Percentiles rank a stretch among this genome's conserved stretches.
Conservation (phyloP, 2,797 vertebrate genomes). For the Synanceia verrucosa region DNA sequence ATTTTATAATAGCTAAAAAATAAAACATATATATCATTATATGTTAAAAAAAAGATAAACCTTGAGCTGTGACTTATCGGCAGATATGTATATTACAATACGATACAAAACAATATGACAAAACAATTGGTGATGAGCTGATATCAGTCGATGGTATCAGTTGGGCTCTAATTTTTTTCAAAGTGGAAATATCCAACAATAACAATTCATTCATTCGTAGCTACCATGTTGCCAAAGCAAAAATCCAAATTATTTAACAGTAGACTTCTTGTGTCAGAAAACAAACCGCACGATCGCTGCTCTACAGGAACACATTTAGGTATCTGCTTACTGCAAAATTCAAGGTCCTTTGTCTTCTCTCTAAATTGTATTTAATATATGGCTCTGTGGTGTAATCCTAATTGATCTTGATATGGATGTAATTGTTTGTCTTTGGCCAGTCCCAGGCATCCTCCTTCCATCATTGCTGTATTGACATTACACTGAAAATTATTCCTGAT, state of each 20-base stretch:
- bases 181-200: not conserved
- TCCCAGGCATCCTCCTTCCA: not conserved
- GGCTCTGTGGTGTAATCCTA: not conserved
- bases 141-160: not conserved
- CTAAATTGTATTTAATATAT: not conserved
- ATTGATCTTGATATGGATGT: not conserved
- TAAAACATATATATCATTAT: too few relatives aligned
- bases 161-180: not conserved
- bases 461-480: not conserved
- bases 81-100: not conserved
- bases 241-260: not conserved
- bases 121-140: not conserved
- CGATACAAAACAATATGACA: not conserved
- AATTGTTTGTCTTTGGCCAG: not conserved
- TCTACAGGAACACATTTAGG: not conserved
- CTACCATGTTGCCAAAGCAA: not conserved
- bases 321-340: not conserved
- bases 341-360: not conserved
- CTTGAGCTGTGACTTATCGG: too few relatives aligned
- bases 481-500: not conserved
- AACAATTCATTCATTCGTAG: not conserved
- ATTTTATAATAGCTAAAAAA: too few relatives aligned
- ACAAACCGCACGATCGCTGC: not conserved
- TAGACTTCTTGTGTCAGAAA: not conserved
- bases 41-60: too few relatives aligned